Conservation (phyloP, 1,140 invertebrate genomes). For the Bombus fervidus region DNA sequence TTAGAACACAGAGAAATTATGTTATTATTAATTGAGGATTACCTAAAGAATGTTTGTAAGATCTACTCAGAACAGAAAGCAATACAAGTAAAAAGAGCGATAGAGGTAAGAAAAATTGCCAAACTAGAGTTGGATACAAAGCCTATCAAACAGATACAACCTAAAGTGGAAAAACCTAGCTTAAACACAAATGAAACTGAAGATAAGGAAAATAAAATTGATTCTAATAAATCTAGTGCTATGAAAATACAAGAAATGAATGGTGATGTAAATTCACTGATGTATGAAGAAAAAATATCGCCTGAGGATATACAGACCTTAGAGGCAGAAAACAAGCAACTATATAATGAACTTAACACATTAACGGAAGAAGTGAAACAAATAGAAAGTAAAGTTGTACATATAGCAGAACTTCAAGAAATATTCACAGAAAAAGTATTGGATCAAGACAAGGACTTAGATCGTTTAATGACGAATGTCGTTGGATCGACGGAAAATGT, state of each 20-base stretch:
- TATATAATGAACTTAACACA: slow-evolving; percentile 93
- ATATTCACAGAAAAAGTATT: slow-evolving; percentile 98
- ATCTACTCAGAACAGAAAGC: slow-evolving; percentile 95
- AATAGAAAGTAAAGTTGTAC: slow-evolving; percentile 95
- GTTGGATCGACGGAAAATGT: slow-evolving; percentile 97
- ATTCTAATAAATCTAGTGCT: slow-evolving; percentile 68
- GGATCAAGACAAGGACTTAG: slow-evolving; percentile 96
- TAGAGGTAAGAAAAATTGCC: slow-evolving; percentile 91
- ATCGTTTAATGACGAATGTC: slow-evolving; percentile 92
- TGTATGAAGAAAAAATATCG: slow-evolving; percentile 87
- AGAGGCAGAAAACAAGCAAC: slow-evolving; percentile 91
- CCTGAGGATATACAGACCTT: slow-evolving; percentile 96
- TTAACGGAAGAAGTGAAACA: slow-evolving; percentile 89
- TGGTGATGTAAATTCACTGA: slow-evolving; percentile 71
- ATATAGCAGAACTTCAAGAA: slow-evolving; percentile 98
- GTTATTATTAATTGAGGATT: slow-evolving; percentile 89
- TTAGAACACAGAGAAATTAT: slow-evolving; percentile 90
- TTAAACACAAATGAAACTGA: slow-evolving; percentile 75
- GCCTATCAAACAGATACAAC: slow-evolving; percentile 6
- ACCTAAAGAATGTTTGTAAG: slow-evolving; percentile 92
- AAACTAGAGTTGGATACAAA: slow-evolving; percentile 85
- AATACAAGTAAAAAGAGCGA: slow-evolving; percentile 90
- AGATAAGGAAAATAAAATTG: slow-evolving; percentile 56
- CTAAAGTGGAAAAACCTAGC: slow-evolving; percentile 47
- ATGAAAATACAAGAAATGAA: slow-evolving; percentile 78